Evolutionary conservation across 2,797 vertebrate genomes (phyloP), one percentile per base, ranked within the genome.

Genomic region (Smutsia gigantea): DNA sequence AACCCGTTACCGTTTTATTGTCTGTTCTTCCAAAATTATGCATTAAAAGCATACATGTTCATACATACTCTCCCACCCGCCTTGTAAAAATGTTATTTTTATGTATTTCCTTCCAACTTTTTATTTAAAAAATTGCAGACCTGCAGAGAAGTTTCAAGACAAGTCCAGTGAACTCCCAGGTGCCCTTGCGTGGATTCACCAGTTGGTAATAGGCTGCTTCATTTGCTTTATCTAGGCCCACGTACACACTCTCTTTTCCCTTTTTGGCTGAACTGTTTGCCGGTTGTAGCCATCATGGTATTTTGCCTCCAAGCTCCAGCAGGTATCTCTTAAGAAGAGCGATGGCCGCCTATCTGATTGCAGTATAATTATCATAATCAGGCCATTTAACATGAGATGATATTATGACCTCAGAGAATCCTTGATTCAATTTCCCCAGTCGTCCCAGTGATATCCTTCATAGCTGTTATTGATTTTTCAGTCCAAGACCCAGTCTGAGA

Each of bases 231-330:
- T 66, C 10, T 17, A 37, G 63, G 55, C 21, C 21, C 18, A 37
- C 14, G 1, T 0, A 11, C 11, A 23, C 8, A 15, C n/a, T 0
- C 2, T 4, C 9, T 25, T 17, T 29, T 25, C 55, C 7, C 51
- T 66, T 59, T 31, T 51, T 39, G 21, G 29, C 74, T 61, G 42
- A 51, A 61, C 75, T 46, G 1, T 75, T 64, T 61, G 25, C 25
- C n/a, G n/a, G 69, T 82, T n/a, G 46, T 79, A 34, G 14, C 23
- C 42, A 31, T 53, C 37, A 8, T 51, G 59, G 51, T 42, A 19
- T 12, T 17, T 53, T 5, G 6, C 27, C 53, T 94, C 53, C 2
- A 10, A 37, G 27, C 10, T 29, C 46, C 37, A 84, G 71, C 57
- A 57, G 34, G 31, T 31, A 29, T 46, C 51, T 75, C 25, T 51